Evolutionary conservation across 2,888 invertebrate species (phyloP), one percentile per base, ranked within the genome.

Genomic region (Omphaloscelis lunosa): DNA sequence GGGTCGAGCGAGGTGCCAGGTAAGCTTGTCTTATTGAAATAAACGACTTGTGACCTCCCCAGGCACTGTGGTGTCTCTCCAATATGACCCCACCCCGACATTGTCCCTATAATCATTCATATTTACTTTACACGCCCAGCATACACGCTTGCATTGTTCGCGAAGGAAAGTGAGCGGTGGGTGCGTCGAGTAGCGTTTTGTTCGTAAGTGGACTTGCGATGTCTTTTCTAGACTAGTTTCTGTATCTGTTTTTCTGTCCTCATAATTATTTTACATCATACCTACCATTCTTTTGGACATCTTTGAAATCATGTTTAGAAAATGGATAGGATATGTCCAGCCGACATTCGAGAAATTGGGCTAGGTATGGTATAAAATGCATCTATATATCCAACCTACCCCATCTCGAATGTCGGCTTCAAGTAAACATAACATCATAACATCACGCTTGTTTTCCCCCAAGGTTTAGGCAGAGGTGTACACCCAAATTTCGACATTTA

Each of bases 21-120:
- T 92, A 91, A 90, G 91, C 90, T 88, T 89, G 90, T 92, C 89
- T 93, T 93, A 93, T 93, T 93, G 93, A 93, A 92, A 93, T 91
- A 92, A 93, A 93, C 89, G 93, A 93, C 93, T 92, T 89, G 90
- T 90, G 90, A 91, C 90, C 90, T 90, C 89, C 90, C 73, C 77
- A 79, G 88, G 75, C 75, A 85, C 81, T 80, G 79, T 83, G 86
- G 85, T 74, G 79, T 83, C 77, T 81, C 77, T 68, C 75, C 79
- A 72, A 87, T 84, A 79, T 71, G 76, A 82, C 86, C 81, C 65
- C 75, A 80, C 85, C 85, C 79, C 71, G 71, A 68, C 80, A 77
- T 68, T 80, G 83, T 83, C 82, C 77, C 77, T 80, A 85, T 85
- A 81, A 89, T 88, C 86, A 87, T 82, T 89, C 88, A 89, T 89